Evolutionary conservation across 2,888 invertebrate species (phyloP).

Genomic region (Ectropis crepuscularia): DNA sequence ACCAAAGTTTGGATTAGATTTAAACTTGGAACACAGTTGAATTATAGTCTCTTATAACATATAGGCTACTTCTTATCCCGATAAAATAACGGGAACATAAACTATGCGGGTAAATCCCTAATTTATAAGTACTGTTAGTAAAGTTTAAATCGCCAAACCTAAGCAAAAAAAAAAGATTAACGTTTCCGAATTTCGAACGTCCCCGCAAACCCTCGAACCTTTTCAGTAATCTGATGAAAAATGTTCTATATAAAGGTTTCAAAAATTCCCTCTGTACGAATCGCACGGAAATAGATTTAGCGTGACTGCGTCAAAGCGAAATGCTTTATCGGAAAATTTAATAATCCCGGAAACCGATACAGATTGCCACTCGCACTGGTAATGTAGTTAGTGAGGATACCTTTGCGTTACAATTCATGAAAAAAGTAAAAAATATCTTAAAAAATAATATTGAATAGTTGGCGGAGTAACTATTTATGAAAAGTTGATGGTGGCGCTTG

Average conservation of each 20-base stretch:
- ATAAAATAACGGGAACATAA: no score
- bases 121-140: no score
- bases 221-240: background rate
- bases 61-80: no score
- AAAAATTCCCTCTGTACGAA: slow-evolving; percentile 6
- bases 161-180: no score
- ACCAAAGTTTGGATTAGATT: no score
- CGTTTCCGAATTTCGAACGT: background rate
- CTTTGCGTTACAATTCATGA: slow-evolving; percentile 5
- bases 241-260: background rate
- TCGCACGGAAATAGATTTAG: slow-evolving; percentile 4
- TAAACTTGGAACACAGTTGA: no score
- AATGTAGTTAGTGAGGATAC: slow-evolving; percentile 7
- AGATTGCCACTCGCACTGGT: slow-evolving; percentile 7
- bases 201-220: background rate
- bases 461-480: no score
- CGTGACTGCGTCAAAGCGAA: slow-evolving; percentile 31
- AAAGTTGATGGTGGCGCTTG: no score
- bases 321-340: slow-evolving; percentile 16
- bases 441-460: no score
- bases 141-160: no score
- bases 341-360: slow-evolving; percentile 19
- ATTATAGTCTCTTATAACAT: no score
- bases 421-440: background rate
- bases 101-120: no score